Conservation (phyloP, 2,113 vertebrate genomes). For the Sialia sialis region DNA sequence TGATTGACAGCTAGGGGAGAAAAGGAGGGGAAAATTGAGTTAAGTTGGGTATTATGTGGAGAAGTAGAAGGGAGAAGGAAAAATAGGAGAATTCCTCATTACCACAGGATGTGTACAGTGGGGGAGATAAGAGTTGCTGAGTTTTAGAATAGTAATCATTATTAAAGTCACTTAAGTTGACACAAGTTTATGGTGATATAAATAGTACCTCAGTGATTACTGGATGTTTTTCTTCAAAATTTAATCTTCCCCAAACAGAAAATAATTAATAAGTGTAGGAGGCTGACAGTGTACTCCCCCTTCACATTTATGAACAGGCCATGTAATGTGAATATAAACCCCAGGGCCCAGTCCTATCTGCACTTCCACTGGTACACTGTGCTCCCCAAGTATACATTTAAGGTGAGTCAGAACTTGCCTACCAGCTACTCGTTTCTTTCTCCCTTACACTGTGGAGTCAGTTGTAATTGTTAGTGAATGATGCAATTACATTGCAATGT, state of each 20-base stretch:
- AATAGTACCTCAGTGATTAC: not conserved
- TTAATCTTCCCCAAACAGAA: slow-evolving; percentile 3
- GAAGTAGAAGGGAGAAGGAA: not conserved
- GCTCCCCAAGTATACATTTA: not conserved
- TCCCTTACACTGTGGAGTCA: not conserved
- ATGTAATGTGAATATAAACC: not conserved
- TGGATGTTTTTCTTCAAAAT: not conserved
- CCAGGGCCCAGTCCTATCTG: not conserved
- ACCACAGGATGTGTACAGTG: not conserved
- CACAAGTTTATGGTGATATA: not conserved
- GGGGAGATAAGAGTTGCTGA: not conserved
- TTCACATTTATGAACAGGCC: not conserved
- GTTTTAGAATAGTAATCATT: not conserved
- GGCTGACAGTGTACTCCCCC: not conserved
- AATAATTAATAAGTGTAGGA: not conserved
- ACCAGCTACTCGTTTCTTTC: not conserved
- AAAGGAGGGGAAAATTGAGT: not conserved
- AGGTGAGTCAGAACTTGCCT: not conserved
- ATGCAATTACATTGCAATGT: not conserved
- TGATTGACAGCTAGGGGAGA: not conserved
- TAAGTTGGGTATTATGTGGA: not conserved
- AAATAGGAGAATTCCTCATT: not conserved
- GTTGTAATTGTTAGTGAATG: not conserved
- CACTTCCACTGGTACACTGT: not conserved
- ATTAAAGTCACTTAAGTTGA: not conserved